Percentiles rank a stretch among this genome's conserved stretches.
Evolutionary conservation across 1,140 invertebrate species (phyloP).

Genomic region (Psilanteris sp.): DNA sequence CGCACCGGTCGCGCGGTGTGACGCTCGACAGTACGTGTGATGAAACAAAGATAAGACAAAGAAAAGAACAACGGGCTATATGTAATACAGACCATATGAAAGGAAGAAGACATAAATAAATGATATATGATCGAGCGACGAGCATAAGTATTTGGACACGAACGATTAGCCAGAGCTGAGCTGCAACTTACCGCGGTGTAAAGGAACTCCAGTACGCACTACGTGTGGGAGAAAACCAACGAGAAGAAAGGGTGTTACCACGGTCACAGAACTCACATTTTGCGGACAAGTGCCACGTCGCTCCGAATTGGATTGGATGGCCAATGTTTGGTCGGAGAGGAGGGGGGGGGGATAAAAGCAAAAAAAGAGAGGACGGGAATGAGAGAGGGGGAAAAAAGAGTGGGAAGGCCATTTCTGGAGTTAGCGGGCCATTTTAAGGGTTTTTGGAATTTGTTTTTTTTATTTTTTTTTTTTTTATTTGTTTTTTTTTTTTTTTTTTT

Average conservation of each 20-base stretch:
- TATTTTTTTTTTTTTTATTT: too few relatives aligned
- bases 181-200: slow-evolving; percentile 96
- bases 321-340: too few relatives aligned
- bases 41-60: slow-evolving; percentile 58
- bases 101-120: slow-evolving; percentile 75
- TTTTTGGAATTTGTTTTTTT: too few relatives aligned
- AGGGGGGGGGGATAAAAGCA: too few relatives aligned
- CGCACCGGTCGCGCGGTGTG: slow-evolving; percentile 24
- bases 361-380: too few relatives aligned
- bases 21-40: slow-evolving; percentile 50
- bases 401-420: too few relatives aligned
- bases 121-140: slow-evolving; percentile 76
- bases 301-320: too few relatives aligned
- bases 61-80: slow-evolving; percentile 70
- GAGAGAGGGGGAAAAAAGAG: too few relatives aligned
- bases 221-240: slow-evolving; percentile 84
- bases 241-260: slow-evolving; percentile 81
- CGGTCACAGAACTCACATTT: slow-evolving; percentile 79
- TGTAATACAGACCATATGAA: slow-evolving; percentile 73
- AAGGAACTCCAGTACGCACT: slow-evolving; percentile 98
- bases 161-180: slow-evolving; percentile 81
- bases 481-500: too few relatives aligned
- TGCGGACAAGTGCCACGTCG: slow-evolving; percentile 70
- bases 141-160: slow-evolving; percentile 76
- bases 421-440: too few relatives aligned